These are phyloP conservation scores for Phortica variegata DNA, from an alignment of 1,140 invertebrate species.

Conservation along the genomic window DNA sequence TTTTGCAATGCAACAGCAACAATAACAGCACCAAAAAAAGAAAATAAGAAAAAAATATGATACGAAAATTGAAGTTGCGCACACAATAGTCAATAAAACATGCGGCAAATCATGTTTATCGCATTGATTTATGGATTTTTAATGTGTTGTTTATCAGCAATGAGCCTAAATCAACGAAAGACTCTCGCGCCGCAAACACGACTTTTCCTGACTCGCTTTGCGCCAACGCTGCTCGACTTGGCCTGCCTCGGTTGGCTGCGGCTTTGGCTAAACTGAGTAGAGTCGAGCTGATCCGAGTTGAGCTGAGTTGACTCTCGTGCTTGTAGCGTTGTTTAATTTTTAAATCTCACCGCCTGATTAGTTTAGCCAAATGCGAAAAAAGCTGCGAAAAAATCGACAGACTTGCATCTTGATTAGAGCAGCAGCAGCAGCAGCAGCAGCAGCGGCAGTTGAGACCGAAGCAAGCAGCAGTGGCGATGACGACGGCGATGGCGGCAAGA, in stretches of 20 bases:
- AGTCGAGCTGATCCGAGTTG: conserved; percentile 16
- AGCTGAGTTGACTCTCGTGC: conserved; percentile 29
- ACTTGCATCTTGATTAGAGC: conserved; percentile 48
- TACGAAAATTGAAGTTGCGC: no score
- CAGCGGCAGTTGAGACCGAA: conserved; percentile 6
- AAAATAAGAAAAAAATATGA: no score
- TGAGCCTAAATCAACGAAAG: conserved; percentile 47
- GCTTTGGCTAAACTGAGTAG: not conserved
- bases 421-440: conserved; percentile 6
- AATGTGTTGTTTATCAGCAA: conserved; percentile 56
- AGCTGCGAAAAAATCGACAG: conserved; percentile 29
- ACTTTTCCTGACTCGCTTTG: no score
- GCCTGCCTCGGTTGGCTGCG: conserved; percentile 40
- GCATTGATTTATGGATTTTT: conserved; percentile 58
- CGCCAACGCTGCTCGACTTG: not conserved
- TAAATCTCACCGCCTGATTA: conserved; percentile 58
- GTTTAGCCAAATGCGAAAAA: conserved; percentile 35
- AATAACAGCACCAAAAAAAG: conserved; percentile 1
- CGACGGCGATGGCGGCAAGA: not conserved
- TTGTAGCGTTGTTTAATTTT: conserved; percentile 35
- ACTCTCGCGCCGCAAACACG: conserved; percentile 14
- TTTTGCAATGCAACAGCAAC: conserved; percentile 14
- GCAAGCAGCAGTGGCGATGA: not conserved
- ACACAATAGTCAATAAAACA: conserved; percentile 57
- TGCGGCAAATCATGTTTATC: conserved; percentile 57